These are phyloP conservation scores for Mormyrus hasselquistii DNA, from an alignment of 2,797 vertebrate genomes.

Conservation along the genomic window DNA sequence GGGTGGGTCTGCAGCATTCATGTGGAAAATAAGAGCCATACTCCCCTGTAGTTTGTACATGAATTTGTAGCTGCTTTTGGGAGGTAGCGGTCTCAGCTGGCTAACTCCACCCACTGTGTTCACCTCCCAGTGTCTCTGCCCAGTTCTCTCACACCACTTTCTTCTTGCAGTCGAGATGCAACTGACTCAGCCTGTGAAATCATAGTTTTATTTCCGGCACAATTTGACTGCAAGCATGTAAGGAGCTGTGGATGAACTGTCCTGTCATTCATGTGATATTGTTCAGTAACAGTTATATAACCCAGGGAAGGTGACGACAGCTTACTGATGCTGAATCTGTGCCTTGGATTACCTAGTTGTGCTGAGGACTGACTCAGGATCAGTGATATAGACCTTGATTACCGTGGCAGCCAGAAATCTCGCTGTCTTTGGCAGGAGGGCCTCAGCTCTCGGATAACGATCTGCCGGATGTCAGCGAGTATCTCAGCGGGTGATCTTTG, in stretches of 20 bases:
- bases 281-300: conserved; percentile 10
- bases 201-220: conserved; percentile 3
- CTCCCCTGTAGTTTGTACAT: background rate
- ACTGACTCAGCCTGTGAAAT: background rate
- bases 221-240: background rate
- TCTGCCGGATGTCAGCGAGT: background rate
- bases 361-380: conserved; percentile 2
- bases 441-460: conserved; percentile 1
- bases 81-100: background rate
- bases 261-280: conserved; percentile 5
- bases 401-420: background rate
- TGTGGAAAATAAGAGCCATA: background rate
- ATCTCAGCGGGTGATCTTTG: background rate
- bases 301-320: background rate
- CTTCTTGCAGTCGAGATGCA: background rate
- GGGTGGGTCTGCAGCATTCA: background rate
- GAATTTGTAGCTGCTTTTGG: background rate
- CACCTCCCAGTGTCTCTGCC: background rate
- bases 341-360: background rate
- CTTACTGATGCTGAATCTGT: background rate
- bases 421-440: background rate
- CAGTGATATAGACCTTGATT: background rate
- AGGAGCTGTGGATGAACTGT: background rate
- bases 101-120: background rate
- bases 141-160: background rate